Percentiles rank a stretch among this genome's conserved stretches.
Evolutionary conservation across 2,797 vertebrate species (phyloP).

Genomic region (Coranthus polyacanthus): DNA sequence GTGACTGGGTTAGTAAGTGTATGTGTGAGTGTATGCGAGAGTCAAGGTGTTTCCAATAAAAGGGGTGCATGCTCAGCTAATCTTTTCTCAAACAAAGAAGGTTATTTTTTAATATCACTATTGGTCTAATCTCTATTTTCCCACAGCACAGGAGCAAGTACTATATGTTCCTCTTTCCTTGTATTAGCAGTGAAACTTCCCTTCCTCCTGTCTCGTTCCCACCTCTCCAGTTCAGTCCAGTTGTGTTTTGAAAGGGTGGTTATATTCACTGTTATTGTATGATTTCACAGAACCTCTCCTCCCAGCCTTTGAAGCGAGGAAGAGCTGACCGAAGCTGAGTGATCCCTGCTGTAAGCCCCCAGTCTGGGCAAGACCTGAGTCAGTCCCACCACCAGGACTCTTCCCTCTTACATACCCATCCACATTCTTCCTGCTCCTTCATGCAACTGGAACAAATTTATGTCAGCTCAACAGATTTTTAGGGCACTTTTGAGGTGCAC

Average conservation of each 20-base stretch:
- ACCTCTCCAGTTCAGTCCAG: slow-evolving; percentile 77
- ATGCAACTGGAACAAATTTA: slow-evolving; percentile 83
- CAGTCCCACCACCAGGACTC: slow-evolving; percentile 68
- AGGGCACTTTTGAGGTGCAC: slow-evolving; percentile 70
- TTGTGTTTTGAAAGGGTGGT: slow-evolving; percentile 85
- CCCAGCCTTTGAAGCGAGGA: slow-evolving; percentile 81
- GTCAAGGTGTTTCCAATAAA: slow-evolving; percentile 16
- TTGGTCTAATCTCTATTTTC: slow-evolving; percentile 48
- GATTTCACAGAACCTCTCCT: slow-evolving; percentile 82
- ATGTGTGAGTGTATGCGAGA: slow-evolving; percentile 17
- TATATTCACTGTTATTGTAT: slow-evolving; percentile 80
- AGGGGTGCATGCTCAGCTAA: slow-evolving; percentile 17
- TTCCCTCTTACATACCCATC: slow-evolving; percentile 63
- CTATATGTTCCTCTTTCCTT: slow-evolving; percentile 63
- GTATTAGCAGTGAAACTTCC: slow-evolving; percentile 75
- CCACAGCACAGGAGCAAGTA: slow-evolving; percentile 55
- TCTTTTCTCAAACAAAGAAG: slow-evolving; percentile 20
- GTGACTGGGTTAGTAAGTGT: no score
- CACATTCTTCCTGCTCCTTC: slow-evolving; percentile 76
- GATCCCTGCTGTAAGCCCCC: slow-evolving; percentile 80
- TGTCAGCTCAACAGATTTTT: slow-evolving; percentile 82
- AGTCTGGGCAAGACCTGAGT: slow-evolving; percentile 75
- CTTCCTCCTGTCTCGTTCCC: slow-evolving; percentile 77
- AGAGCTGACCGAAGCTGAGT: slow-evolving; percentile 79
- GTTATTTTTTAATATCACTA: slow-evolving; percentile 22